Percentiles rank a stretch among this genome's conserved stretches.
These are phyloP conservation scores for Xyrichtys novacula DNA, from an alignment of 2,797 vertebrate species.

Conservation along the genomic window DNA sequence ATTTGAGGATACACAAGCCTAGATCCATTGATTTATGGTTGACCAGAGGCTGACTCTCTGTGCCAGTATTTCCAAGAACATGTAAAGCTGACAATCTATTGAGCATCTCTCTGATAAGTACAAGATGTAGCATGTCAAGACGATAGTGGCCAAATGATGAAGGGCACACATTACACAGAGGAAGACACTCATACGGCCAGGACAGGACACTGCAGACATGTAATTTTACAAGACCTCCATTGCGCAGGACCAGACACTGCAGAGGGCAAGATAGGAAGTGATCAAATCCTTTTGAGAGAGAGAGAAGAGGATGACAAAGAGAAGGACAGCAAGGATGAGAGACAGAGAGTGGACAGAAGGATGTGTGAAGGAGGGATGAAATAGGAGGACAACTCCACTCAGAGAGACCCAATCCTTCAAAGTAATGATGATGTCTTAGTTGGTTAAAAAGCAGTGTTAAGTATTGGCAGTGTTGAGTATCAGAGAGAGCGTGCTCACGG, in stretches of 20 bases:
- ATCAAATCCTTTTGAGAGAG: conserved; percentile 73
- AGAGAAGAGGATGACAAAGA: conserved; percentile 63
- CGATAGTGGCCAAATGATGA: conserved; percentile 69
- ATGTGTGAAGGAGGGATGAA: conserved; percentile 69
- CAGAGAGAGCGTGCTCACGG: conserved; percentile 54
- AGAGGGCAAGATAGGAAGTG: conserved; percentile 72
- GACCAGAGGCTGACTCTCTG: neutral
- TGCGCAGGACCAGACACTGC: conserved; percentile 68
- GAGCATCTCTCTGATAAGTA: conserved; percentile 39
- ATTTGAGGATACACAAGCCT: too few species aligned
- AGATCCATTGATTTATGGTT: too few species aligned
- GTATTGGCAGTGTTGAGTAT: conserved; percentile 74
- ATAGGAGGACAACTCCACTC: conserved; percentile 78
- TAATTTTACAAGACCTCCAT: conserved; percentile 71
- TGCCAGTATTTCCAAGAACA: neutral
- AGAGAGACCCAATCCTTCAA: conserved; percentile 79
- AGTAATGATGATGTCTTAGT: conserved; percentile 86
- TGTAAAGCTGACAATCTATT: conserved; percentile 29
- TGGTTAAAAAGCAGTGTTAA: conserved; percentile 86
- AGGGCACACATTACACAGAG: conserved; percentile 69
- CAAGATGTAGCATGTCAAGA: conserved; percentile 62
- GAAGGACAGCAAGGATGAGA: conserved; percentile 44
- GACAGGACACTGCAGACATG: conserved; percentile 51
- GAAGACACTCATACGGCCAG: conserved; percentile 56
- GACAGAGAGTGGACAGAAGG: conserved; percentile 63